Evolutionary conservation across 2,113 vertebrate species (phyloP).

Genomic region (Struthidea cinerea): DNA sequence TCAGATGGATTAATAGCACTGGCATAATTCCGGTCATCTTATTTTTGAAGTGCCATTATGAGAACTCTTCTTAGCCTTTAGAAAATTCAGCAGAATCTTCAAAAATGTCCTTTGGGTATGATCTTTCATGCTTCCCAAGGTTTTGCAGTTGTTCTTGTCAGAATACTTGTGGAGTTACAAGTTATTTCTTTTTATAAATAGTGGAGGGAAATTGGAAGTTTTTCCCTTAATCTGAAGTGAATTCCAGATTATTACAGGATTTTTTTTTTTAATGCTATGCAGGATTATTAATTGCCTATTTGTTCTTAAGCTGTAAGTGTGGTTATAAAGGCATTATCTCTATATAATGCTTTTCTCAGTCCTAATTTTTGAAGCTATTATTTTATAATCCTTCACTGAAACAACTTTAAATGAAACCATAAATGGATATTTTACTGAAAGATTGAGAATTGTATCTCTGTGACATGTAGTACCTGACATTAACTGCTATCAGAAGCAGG

Average conservation of each 20-base stretch:
- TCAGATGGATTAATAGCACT: background rate
- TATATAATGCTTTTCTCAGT: background rate
- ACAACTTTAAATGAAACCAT: background rate
- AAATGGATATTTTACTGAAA: background rate
- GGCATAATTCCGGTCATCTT: background rate
- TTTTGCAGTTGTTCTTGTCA: background rate
- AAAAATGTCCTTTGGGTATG: background rate
- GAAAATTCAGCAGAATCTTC: background rate
- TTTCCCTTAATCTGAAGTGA: background rate
- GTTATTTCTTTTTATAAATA: background rate
- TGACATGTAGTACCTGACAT: background rate
- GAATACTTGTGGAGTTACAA: background rate
- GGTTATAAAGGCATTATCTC: background rate
- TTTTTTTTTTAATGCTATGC: background rate
- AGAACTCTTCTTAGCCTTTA: background rate
- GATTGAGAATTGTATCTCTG: background rate
- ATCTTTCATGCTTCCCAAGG: background rate
- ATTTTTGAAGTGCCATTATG: background rate
- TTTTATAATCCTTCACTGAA: background rate
- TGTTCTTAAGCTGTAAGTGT: background rate
- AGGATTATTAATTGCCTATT: background rate
- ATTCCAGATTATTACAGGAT: background rate
- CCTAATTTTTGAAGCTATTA: background rate
- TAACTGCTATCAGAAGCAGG: background rate
- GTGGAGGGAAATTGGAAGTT: background rate